Evolutionary conservation across 2,797 vertebrate genomes (phyloP).

Genomic region (Florisuga fusca): DNA sequence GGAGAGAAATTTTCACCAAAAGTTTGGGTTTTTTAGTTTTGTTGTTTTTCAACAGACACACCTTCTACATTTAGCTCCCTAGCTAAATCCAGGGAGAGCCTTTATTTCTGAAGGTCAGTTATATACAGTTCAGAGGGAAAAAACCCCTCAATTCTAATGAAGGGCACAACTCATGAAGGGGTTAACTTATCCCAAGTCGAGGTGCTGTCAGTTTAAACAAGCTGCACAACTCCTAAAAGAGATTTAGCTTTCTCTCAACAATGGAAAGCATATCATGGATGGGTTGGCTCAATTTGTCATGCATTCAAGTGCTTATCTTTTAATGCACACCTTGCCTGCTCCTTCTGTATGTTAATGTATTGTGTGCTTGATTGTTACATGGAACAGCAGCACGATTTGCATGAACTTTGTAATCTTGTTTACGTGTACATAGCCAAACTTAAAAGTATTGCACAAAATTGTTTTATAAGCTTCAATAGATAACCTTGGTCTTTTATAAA

Average conservation of each 20-base stretch:
- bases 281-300: constrained; percentile 26
- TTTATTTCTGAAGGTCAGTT: not conserved
- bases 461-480: not conserved
- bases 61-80: not conserved
- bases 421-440: not conserved
- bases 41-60: not conserved
- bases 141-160: not conserved
- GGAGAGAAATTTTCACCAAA: not conserved
- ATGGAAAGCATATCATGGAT: not conserved
- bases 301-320: not conserved
- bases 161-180: not conserved
- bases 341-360: not conserved
- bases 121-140: not conserved
- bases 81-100: not conserved
- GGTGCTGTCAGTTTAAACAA: not conserved
- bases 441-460: not conserved
- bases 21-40: not conserved
- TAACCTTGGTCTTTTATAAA: not conserved
- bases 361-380: not conserved
- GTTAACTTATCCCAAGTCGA: constrained; percentile 11
- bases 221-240: not conserved
- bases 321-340: not conserved
- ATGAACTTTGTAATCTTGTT: not conserved
- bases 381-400: not conserved
- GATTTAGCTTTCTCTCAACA: not conserved